These are phyloP conservation scores for Mesoclemmys tuberculata DNA, from an alignment of 2,113 vertebrate species.

Conservation along the genomic window DNA sequence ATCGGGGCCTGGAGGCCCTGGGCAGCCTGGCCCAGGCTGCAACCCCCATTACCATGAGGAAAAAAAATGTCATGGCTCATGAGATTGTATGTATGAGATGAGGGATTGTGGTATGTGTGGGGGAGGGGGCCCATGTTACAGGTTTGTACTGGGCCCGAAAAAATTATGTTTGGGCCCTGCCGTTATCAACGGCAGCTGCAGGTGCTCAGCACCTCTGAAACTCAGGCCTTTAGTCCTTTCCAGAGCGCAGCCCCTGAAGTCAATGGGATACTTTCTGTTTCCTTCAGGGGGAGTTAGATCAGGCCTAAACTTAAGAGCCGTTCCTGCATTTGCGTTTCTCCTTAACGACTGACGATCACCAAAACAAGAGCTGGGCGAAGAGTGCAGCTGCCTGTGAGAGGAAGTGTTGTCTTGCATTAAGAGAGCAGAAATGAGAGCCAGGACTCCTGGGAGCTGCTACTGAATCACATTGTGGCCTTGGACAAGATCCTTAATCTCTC, in stretches of 20 bases:
- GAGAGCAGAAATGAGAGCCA: not conserved
- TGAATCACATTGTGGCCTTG: not conserved
- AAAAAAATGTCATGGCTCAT: no score
- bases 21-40: no score
- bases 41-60: no score
- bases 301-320: not conserved
- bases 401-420: not conserved
- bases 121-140: no score
- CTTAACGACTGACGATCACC: not conserved
- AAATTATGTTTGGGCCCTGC: not conserved
- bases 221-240: slow-evolving; percentile 8
- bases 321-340: slow-evolving; percentile 6
- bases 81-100: no score
- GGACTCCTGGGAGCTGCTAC: slow-evolving; percentile 17
- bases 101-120: no score
- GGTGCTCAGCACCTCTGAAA: slow-evolving; percentile 4
- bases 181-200: not conserved
- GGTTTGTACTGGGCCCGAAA: no score
- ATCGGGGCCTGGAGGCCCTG: no score
- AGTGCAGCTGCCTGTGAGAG: not conserved
- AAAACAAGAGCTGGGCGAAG: not conserved
- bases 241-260: not conserved
- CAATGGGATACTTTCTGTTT: not conserved
- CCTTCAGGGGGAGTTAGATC: not conserved
- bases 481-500: not conserved